Evolutionary conservation across 2,888 invertebrate species (phyloP).

Genomic region (Acanthacorydalis orientalis): DNA sequence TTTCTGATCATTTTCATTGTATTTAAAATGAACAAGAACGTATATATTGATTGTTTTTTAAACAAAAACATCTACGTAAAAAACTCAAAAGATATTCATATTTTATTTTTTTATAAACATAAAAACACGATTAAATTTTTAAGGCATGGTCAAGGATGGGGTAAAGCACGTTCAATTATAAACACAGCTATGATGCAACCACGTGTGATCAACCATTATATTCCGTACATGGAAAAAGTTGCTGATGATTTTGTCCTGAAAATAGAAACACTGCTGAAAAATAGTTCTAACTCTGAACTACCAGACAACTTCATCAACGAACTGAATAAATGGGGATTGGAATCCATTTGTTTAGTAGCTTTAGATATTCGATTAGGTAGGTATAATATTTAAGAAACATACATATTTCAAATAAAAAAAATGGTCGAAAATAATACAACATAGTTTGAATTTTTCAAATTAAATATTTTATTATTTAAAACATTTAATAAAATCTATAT

Average conservation of each 20-base stretch:
- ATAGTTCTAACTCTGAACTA: conserved; percentile 14
- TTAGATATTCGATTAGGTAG: conserved; percentile 21
- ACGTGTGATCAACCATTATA: conserved; percentile 18
- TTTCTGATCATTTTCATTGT: too few relatives aligned
- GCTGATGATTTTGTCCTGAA: conserved; percentile 16
- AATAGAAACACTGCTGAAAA: conserved; percentile 11
- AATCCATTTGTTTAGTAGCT: conserved; percentile 30
- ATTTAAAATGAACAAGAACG: too few relatives aligned
- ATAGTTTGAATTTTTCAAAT: too few relatives aligned
- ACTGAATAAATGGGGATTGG: conserved; percentile 44
- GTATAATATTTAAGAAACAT: too few relatives aligned
- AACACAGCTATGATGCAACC: conserved; percentile 37
- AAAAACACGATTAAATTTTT: too few relatives aligned
- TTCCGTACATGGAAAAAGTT: conserved; percentile 17
- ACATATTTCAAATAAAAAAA: too few relatives aligned
- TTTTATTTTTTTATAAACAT: conserved; percentile 8
- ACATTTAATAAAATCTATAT: too few relatives aligned
- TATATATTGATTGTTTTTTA: too few relatives aligned
- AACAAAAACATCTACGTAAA: too few relatives aligned
- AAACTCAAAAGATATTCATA: too few relatives aligned
- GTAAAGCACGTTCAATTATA: conserved; percentile 29
- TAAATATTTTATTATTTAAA: too few relatives aligned
- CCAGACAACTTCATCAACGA: conserved; percentile 30
- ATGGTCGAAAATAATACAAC: too few relatives aligned
- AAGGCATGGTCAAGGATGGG: conserved; percentile 38